phyloP scores from a whole-genome alignment of 2,113 vertebrate species.

The Oryzias celebensis region DNA sequence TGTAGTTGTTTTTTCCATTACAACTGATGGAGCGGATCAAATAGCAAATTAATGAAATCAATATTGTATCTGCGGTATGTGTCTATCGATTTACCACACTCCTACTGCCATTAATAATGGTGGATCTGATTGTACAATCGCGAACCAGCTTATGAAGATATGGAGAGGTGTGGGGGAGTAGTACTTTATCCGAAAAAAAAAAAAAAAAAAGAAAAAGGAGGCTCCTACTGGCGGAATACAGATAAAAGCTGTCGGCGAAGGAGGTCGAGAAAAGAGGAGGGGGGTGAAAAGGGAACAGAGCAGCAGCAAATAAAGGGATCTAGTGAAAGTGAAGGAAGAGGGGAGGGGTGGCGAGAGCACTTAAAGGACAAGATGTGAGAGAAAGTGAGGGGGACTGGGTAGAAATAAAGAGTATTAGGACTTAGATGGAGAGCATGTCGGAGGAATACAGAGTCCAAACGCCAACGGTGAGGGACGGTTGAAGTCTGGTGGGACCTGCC shows the following conservation, averaged over 20 bases:
- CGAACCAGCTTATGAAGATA: slow-evolving; percentile 31
- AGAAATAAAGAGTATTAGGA: slow-evolving; percentile 30
- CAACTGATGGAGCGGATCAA: slow-evolving; percentile 57
- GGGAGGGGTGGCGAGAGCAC: slow-evolving; percentile 9
- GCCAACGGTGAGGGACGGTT: slow-evolving; percentile 29
- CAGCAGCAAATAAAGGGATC: slow-evolving; percentile 22
- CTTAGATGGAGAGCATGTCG: slow-evolving; percentile 32
- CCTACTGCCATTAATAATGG: slow-evolving; percentile 33
- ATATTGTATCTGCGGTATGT: slow-evolving; percentile 51
- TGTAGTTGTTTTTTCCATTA: slow-evolving; percentile 19
- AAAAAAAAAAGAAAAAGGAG: not conserved
- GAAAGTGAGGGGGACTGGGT: slow-evolving; percentile 30
- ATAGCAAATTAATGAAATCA: slow-evolving; percentile 69
- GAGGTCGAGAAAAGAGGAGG: not conserved
- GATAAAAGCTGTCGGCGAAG: slow-evolving; percentile 42
- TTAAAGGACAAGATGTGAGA: slow-evolving; percentile 44
- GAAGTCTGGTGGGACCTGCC: slow-evolving; percentile 52
- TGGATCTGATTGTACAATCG: slow-evolving; percentile 40
- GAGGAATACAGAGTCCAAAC: slow-evolving; percentile 46
- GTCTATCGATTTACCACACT: slow-evolving; percentile 56
- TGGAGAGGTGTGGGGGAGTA: slow-evolving; percentile 2
- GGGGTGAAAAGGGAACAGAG: slow-evolving; percentile 3
- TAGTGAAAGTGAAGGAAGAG: not conserved
- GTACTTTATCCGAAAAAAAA: slow-evolving; percentile 44
- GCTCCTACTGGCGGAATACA: slow-evolving; percentile 24